Base-by-base conservation (phyloP, 1,140 invertebrate species). In the Aphidius gifuensis region DNA sequence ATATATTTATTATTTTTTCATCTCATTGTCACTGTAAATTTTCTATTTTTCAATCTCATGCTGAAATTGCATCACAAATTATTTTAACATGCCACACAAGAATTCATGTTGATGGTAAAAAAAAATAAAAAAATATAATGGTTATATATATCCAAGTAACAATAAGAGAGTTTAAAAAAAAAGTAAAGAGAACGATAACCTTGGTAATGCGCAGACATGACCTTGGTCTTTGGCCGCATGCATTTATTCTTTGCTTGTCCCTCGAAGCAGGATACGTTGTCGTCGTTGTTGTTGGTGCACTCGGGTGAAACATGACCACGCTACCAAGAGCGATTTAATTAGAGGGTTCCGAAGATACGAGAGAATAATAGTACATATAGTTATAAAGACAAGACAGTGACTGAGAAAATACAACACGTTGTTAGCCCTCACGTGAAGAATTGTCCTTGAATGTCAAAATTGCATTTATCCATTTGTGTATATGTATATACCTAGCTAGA, bases 171-270 rank as follows among this genome's bases (percentile, higher is more conserved):
- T 50, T 9, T 53, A 43, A 55, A 59, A 23, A 23, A 58, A 54
- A 9, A 44, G n/a, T 38, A 54, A 59, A 9, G 71, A 64, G 71
- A 70, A 65, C 74, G 72, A 76, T 72, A 71, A 78, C 74, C 76
- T 77, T 75, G 72, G 70, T 32, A 32, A 32, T 32, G 23, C 23
- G 23, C 23, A 32, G 23, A 32, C 23, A 60, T 71, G 74, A 77
- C 77, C 77, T 78, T 80, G 76, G 71, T 67, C 63, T 70, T 68
- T 65, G 11, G 51, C 42, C 58, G 63, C 51, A 9, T 47, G n/a
- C 47, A n/a, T 49, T 9, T n/a, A 45, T 48, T 9, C 47, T 60
- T 60, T 16, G 50, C 43, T 49, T 60, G 40, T 54, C 50, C 51
- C 16, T 49, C n/a, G 46, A 42, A 55, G 56, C 60, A 67, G 62